phyloP scores from a whole-genome alignment of 2,888 invertebrate genomes.

The Callimorpha dominula region DNA sequence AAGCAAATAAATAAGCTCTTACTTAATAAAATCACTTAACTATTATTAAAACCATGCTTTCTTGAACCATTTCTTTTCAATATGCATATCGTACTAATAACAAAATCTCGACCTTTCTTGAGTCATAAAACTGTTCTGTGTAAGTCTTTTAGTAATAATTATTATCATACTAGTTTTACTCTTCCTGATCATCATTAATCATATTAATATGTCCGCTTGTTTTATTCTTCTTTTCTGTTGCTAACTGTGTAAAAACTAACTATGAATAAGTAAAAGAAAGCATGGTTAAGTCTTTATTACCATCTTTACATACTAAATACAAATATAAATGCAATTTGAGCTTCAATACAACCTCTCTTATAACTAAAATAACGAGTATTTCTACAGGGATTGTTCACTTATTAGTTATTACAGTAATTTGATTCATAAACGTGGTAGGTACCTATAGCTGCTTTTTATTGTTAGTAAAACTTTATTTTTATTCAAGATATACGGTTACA shows the following conservation, averaged over 20 bases:
- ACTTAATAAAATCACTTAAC: conserved; percentile 11
- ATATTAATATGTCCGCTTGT: too few relatives aligned
- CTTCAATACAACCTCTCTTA: conserved; percentile 35
- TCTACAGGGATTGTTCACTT: conserved; percentile 18
- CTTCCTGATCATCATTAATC: too few relatives aligned
- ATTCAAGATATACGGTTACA: too few relatives aligned
- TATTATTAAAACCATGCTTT: conserved; percentile 42
- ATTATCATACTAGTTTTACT: background rate
- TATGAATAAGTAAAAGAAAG: conserved; percentile 37
- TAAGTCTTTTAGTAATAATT: background rate
- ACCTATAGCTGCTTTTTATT: background rate
- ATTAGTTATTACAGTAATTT: background rate
- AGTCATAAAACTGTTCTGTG: background rate
- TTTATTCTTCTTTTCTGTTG: background rate
- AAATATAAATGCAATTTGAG: conserved; percentile 72
- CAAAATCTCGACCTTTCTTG: background rate
- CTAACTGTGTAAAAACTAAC: background rate
- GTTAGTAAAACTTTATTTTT: too few relatives aligned
- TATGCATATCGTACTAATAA: background rate
- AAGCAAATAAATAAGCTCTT: conserved; percentile 39
- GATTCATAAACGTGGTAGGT: background rate
- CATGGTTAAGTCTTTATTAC: conserved; percentile 37
- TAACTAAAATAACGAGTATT: conserved; percentile 34
- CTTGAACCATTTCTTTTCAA: conserved; percentile 31
- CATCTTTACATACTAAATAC: conserved; percentile 34